Evolutionary conservation across 2,888 invertebrate genomes (phyloP).

Genomic region (Sinopyrophorus schimmeli): DNA sequence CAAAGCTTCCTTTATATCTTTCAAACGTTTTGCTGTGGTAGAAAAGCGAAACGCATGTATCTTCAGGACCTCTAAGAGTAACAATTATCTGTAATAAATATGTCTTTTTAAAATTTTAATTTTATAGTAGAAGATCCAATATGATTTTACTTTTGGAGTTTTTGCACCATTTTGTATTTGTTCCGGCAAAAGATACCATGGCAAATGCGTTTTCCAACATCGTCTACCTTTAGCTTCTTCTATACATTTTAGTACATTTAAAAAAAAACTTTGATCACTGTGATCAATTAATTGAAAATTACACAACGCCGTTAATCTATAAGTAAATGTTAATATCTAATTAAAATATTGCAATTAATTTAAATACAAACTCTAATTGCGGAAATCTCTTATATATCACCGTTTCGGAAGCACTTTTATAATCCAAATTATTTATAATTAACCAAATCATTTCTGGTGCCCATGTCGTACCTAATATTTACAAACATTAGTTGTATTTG

Average conservation of each 20-base stretch:
- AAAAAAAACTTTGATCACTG: too few species aligned
- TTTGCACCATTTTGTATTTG: slow-evolving; percentile 52
- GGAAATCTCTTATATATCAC: slow-evolving; percentile 9
- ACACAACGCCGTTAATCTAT: not conserved
- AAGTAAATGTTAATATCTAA: not conserved
- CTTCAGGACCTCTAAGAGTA: slow-evolving; percentile 86
- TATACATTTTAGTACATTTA: not conserved
- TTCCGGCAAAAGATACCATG: slow-evolving; percentile 61
- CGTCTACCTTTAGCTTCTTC: slow-evolving; percentile 42
- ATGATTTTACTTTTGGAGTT: slow-evolving; percentile 51
- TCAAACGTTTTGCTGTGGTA: slow-evolving; percentile 73
- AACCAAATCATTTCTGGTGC: slow-evolving; percentile 25
- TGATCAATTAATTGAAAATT: too few species aligned
- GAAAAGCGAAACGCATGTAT: slow-evolving; percentile 86
- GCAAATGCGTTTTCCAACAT: slow-evolving; percentile 68
- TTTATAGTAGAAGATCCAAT: too few species aligned
- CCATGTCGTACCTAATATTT: slow-evolving; percentile 26
- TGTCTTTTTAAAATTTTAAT: not conserved
- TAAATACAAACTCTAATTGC: slow-evolving; percentile 14
- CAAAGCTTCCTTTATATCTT: slow-evolving; percentile 63
- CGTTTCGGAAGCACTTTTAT: slow-evolving; percentile 13
- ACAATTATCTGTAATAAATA: slow-evolving; percentile 71
- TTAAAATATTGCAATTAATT: not conserved
- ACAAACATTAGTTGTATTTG: not conserved
- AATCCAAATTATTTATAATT: slow-evolving; percentile 20